These are phyloP conservation scores for Parnassius smintheus DNA, from an alignment of 2,888 invertebrate genomes.

Conservation along the genomic window DNA sequence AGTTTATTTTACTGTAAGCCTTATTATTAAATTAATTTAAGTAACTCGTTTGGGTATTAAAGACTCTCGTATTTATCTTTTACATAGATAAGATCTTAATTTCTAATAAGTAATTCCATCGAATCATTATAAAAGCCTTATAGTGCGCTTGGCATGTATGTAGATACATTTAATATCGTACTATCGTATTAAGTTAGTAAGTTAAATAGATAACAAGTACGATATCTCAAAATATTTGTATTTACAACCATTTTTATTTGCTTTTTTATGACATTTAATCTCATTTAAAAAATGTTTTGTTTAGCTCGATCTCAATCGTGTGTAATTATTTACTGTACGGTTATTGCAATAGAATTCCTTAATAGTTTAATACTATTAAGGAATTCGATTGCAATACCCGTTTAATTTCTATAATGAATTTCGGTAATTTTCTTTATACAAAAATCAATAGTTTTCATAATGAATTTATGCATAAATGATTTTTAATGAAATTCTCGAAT, in stretches of 20 bases:
- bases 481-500: too few species aligned
- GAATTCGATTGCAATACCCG: too few species aligned
- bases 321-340: too few species aligned
- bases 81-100: too few species aligned
- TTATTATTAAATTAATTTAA: neutral
- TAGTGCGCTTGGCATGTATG: conserved; percentile 18
- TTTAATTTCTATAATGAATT: too few species aligned
- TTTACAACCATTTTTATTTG: neutral
- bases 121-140: conserved; percentile 7
- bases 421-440: too few species aligned
- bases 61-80: too few species aligned
- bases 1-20: neutral
- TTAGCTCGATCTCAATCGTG: too few species aligned
- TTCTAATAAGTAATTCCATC: neutral
- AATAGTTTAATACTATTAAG: too few species aligned
- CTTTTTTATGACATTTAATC: too few species aligned
- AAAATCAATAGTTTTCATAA: neutral
- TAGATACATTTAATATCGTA: conserved; percentile 11
- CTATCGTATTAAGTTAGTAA: conserved; percentile 11
- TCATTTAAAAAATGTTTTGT: too few species aligned
- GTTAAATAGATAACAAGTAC: neutral
- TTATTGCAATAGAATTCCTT: too few species aligned
- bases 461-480: neutral
- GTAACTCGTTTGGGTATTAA: conserved; percentile 8
- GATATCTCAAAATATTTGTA: neutral